Percentiles rank a stretch among this genome's conserved stretches.
phyloP scores from a whole-genome alignment of 1,140 invertebrate genomes.

The Mamestra configurata region DNA sequence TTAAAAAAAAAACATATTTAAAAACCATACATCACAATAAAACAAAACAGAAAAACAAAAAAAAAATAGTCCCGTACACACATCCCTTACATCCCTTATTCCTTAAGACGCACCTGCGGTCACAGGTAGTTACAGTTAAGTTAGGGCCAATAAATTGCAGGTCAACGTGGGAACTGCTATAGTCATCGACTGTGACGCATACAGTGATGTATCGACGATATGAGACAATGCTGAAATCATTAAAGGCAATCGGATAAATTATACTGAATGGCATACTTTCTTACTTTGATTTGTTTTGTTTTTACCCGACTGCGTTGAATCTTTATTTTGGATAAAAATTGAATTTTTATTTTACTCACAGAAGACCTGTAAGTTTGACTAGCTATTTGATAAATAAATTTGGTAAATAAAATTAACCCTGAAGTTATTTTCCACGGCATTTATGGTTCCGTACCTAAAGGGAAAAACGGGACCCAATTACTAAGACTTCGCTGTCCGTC shows the following conservation, averaged over 20 bases:
- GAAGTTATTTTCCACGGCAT: too few relatives aligned
- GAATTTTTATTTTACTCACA: too few relatives aligned
- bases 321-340: too few relatives aligned
- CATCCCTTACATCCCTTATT: slow-evolving; percentile 75
- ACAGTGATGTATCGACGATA: slow-evolving; percentile 49
- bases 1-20: not conserved
- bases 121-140: slow-evolving; percentile 76
- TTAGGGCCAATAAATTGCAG: slow-evolving; percentile 83
- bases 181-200: slow-evolving; percentile 73
- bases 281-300: not conserved
- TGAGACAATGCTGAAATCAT: slow-evolving; percentile 43
- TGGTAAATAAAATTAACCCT: too few relatives aligned
- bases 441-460: too few relatives aligned
- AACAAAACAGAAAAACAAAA: slow-evolving; percentile 24
- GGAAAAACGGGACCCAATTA: too few relatives aligned
- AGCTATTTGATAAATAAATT: too few relatives aligned
- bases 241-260: slow-evolving; percentile 18
- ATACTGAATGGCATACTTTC: slow-evolving; percentile 8
- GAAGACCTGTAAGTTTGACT: too few relatives aligned
- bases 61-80: slow-evolving; percentile 9
- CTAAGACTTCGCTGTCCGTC: too few relatives aligned
- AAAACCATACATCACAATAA: slow-evolving; percentile 4
- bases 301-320: not conserved
- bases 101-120: slow-evolving; percentile 83
- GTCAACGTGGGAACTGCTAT: slow-evolving; percentile 81